Conservation (phyloP, 2,113 vertebrate species). For the Cettia cetti region DNA sequence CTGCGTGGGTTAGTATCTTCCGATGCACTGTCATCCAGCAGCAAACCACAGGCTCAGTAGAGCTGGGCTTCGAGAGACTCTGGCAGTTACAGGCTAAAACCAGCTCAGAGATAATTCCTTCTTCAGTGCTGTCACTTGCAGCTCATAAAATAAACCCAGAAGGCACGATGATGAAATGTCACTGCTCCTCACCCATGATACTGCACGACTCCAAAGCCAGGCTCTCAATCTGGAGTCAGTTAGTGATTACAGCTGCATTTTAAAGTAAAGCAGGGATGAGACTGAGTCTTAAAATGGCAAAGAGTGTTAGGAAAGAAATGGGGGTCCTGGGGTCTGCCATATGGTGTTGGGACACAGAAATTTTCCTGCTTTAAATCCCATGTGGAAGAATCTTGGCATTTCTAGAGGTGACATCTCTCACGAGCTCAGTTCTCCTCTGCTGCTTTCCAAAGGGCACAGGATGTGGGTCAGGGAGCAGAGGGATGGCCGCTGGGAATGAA, state of each 20-base stretch:
- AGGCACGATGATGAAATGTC: not conserved
- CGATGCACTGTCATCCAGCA: slow-evolving; percentile 24
- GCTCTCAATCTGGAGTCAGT: not conserved
- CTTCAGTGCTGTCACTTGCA: slow-evolving; percentile 12
- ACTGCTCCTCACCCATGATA: not conserved
- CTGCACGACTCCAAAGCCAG: not conserved
- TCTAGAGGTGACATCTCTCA: not conserved
- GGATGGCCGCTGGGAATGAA: accelerated
- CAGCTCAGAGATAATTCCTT: not conserved
- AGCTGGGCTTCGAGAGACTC: not conserved
- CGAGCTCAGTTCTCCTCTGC: not conserved
- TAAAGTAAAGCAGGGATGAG: not conserved
- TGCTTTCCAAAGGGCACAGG: not conserved
- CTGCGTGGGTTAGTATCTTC: slow-evolving; percentile 47
- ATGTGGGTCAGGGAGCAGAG: not conserved
- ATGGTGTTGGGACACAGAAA: not conserved
- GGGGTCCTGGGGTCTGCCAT: not conserved
- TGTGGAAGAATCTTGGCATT: not conserved
- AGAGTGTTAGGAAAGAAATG: not conserved
- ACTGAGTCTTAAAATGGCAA: not conserved
- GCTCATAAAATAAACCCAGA: slow-evolving; percentile 21
- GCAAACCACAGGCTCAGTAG: not conserved
- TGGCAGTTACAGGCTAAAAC: slow-evolving; percentile 1
- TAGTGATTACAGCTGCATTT: not conserved
- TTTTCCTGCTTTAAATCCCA: not conserved